phyloP scores from a whole-genome alignment of 2,797 vertebrate species.

The Alectoris magna region DNA sequence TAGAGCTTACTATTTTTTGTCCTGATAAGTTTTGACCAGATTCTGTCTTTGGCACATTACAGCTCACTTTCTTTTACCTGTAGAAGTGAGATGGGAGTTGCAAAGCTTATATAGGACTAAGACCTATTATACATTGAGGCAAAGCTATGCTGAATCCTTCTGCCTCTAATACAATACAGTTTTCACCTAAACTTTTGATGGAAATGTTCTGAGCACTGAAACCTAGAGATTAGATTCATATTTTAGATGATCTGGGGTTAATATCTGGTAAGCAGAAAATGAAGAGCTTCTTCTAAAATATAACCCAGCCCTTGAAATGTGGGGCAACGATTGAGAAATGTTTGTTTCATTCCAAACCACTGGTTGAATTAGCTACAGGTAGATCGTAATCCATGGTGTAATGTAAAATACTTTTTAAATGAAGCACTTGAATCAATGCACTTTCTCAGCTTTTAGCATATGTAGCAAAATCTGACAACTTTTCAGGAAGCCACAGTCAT shows the following conservation, averaged over 20 bases:
- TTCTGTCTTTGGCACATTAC: not conserved
- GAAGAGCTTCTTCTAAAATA: not conserved
- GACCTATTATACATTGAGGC: not conserved
- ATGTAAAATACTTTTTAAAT: not conserved
- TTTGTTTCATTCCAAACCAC: accelerated
- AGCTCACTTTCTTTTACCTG: not conserved
- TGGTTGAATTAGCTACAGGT: not conserved
- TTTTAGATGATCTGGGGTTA: not conserved
- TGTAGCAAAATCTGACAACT: not conserved
- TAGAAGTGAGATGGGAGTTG: not conserved
- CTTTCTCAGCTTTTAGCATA: not conserved
- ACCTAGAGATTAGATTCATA: not conserved
- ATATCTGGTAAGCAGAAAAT: not conserved
- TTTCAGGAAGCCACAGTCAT: not conserved
- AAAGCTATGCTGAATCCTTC: not conserved
- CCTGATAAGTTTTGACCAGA: not conserved
- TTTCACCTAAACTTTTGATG: not conserved
- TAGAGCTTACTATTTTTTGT: not conserved
- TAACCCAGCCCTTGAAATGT: not conserved
- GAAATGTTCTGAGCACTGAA: not conserved
- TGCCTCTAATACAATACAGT: not conserved
- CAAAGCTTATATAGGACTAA: not conserved
- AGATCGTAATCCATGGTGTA: not conserved
- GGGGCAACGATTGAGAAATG: not conserved
- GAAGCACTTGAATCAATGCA: not conserved